phyloP scores from a whole-genome alignment of 2,797 vertebrate species.

The Halcyon chelicuti region DNA sequence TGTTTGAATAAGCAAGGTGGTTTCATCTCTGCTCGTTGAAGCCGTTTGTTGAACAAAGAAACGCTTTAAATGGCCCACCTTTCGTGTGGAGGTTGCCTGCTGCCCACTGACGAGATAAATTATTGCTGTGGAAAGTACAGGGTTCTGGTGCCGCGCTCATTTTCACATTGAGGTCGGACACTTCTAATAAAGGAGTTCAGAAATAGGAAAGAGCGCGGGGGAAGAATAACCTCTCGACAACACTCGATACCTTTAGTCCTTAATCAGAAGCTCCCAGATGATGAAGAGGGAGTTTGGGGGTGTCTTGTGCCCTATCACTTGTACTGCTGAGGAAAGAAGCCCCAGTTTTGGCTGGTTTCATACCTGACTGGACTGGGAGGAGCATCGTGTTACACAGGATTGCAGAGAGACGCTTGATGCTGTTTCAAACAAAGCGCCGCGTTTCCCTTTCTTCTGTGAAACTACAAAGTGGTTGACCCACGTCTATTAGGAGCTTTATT shows the following conservation, averaged over 20 bases:
- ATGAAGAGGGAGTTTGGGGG: background rate
- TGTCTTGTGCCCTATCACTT: background rate
- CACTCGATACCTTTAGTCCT: background rate
- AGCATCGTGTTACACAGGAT: rapidly evolving
- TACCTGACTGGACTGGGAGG: background rate
- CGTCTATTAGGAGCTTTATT: background rate
- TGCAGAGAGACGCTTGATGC: background rate
- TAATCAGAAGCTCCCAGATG: background rate
- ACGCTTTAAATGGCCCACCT: background rate
- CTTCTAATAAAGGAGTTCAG: background rate
- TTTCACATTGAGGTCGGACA: background rate
- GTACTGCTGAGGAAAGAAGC: background rate
- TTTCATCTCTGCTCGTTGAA: background rate
- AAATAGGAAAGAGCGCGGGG: rapidly evolving
- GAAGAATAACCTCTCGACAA: background rate
- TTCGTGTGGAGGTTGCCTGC: background rate
- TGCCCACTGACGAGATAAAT: background rate
- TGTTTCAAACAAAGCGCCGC: background rate
- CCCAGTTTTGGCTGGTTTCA: rapidly evolving
- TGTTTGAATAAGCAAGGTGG: background rate
- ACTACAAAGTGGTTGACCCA: background rate
- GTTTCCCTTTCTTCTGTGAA: background rate
- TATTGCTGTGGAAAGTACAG: background rate
- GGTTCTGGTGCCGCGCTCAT: background rate
- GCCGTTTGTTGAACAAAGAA: background rate